phyloP scores from a whole-genome alignment of 2,888 invertebrate species.

The Lithophane socia region DNA sequence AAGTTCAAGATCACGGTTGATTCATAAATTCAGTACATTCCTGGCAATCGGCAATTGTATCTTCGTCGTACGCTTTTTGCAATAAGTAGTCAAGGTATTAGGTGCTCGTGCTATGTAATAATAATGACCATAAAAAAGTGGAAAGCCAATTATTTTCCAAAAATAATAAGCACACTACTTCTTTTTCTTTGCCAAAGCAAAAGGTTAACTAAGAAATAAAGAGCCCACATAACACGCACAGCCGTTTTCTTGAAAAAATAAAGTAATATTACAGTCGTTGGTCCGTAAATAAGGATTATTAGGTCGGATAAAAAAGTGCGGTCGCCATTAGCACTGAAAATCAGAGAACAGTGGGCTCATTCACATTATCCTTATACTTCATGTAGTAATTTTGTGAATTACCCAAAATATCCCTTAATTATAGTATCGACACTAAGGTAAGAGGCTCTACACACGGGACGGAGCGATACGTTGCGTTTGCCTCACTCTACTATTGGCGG shows the following conservation, averaged over 20 bases:
- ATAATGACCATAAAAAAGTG: slow-evolving; percentile 19
- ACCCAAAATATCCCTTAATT: slow-evolving; percentile 65
- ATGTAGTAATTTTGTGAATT: slow-evolving; percentile 63
- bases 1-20: not conserved
- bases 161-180: slow-evolving; percentile 32
- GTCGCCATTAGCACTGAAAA: slow-evolving; percentile 55
- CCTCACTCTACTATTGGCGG: not conserved
- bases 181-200: slow-evolving; percentile 32
- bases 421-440: slow-evolving; percentile 47
- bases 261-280: slow-evolving; percentile 39
- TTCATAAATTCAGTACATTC: not conserved
- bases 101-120: not conserved
- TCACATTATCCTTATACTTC: slow-evolving; percentile 61
- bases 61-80: not conserved
- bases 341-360: slow-evolving; percentile 56
- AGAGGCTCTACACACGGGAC: slow-evolving; percentile 37
- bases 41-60: no score
- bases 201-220: slow-evolving; percentile 41
- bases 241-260: slow-evolving; percentile 38
- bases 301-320: slow-evolving; percentile 41
- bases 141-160: slow-evolving; percentile 20
- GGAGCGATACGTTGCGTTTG: not conserved
- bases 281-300: slow-evolving; percentile 51
- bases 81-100: slow-evolving; percentile 2
- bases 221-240: slow-evolving; percentile 46